A percentile compares a stretch with the other conserved stretches of the same genome.
Evolutionary conservation across 1,140 invertebrate genomes (phyloP).

Genomic region (Thaumatotibia leucotreta): DNA sequence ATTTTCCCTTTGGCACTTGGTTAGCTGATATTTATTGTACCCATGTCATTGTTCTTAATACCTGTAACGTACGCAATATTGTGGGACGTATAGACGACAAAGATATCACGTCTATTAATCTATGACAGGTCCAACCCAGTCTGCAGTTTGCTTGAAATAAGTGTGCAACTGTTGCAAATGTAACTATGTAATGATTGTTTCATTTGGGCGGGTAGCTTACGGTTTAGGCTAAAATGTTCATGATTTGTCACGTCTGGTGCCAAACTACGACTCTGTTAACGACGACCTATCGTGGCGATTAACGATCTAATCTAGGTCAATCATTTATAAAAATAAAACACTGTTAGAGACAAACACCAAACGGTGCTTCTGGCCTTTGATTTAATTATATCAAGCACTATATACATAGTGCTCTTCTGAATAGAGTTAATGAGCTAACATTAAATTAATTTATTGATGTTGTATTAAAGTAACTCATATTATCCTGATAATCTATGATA

Average conservation of each 20-base stretch:
- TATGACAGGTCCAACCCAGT: conserved; percentile 32
- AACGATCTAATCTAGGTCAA: conserved; percentile 8
- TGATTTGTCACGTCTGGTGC: conserved; percentile 2
- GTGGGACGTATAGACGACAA: conserved; percentile 14
- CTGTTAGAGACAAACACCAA: background rate
- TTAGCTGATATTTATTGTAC: conserved; percentile 1
- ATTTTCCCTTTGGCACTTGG: conserved; percentile 5
- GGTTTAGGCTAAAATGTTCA: background rate
- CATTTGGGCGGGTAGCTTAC: background rate
- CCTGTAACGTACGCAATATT: conserved; percentile 16
- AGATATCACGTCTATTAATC: conserved; percentile 21
- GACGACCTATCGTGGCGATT: background rate
- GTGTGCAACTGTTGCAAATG: conserved; percentile 41
- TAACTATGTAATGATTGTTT: conserved; percentile 39
- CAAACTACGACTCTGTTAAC: conserved; percentile 5
- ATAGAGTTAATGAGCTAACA: background rate
- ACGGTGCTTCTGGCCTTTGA: background rate
- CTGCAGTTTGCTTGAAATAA: conserved; percentile 40
- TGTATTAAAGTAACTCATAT: background rate
- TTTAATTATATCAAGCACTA: background rate
- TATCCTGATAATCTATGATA: background rate
- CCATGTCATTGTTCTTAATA: conserved; percentile 11
- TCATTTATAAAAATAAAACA: background rate
- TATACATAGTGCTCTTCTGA: background rate
- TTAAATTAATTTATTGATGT: background rate